Conservation (phyloP, 2,888 invertebrate species). For the Orchesellides sinensis region DNA sequence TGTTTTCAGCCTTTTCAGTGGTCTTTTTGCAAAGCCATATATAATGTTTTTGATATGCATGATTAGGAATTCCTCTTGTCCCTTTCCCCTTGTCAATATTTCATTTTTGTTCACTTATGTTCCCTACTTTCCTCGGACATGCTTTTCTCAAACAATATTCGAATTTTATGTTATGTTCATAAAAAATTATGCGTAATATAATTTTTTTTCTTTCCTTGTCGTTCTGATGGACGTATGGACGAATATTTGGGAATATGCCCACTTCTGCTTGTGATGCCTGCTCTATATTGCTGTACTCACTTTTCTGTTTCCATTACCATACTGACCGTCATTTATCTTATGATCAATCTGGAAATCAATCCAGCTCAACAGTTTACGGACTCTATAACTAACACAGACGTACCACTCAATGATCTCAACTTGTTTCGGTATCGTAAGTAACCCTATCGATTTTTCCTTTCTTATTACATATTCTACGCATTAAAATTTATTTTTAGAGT, state of each 20-base stretch:
- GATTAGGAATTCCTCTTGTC: background rate
- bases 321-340: background rate
- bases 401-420: background rate
- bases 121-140: background rate
- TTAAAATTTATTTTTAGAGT: no score
- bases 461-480: no score
- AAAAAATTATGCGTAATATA: background rate
- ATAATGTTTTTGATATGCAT: background rate
- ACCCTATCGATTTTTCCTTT: no score
- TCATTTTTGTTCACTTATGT: conserved; percentile 1
- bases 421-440: background rate
- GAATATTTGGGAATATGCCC: background rate
- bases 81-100: conserved; percentile 1
- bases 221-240: background rate
- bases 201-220: background rate
- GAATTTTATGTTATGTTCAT: background rate
- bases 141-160: background rate
- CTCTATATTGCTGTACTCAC: background rate
- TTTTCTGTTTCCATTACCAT: background rate
- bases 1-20: no score
- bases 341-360: background rate
- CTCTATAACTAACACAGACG: background rate
- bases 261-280: background rate
- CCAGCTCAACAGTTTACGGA: background rate
- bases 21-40: no score